Evolutionary conservation across 2,888 invertebrate species (phyloP).

Genomic region (Bimastos eiseni): DNA sequence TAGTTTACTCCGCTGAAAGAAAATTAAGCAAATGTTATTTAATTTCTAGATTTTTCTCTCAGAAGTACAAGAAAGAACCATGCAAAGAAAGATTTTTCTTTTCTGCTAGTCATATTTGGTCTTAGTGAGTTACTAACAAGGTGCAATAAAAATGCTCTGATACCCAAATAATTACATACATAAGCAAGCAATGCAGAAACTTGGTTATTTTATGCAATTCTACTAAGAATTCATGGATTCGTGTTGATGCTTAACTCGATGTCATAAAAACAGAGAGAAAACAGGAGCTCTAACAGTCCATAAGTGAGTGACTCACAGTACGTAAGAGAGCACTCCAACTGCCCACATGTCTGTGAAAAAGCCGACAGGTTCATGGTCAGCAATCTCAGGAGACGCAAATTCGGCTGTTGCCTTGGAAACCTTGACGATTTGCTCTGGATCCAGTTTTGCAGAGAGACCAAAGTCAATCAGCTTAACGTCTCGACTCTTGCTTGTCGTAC

Average conservation of each 20-base stretch:
- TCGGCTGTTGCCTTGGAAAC: slow-evolving; percentile 99
- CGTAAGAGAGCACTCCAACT: slow-evolving; percentile 95
- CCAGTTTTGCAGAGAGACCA: slow-evolving; percentile 94
- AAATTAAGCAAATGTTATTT: background rate
- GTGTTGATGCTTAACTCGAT: too few relatives aligned
- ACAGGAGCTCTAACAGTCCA: background rate
- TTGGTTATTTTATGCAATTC: background rate
- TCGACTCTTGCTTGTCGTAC: slow-evolving; percentile 90
- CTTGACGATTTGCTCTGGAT: slow-evolving; percentile 97
- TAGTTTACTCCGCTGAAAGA: background rate
- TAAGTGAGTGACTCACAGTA: slow-evolving; percentile 74
- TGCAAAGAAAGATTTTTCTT: background rate
- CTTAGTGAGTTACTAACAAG: too few relatives aligned
- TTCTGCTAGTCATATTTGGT: too few relatives aligned
- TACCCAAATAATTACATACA: too few relatives aligned
- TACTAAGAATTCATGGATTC: background rate
- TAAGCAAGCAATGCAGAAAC: background rate
- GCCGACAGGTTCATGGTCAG: slow-evolving; percentile 95
- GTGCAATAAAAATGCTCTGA: too few relatives aligned
- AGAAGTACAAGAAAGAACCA: background rate
- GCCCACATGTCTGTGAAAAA: slow-evolving; percentile 99
- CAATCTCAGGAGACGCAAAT: slow-evolving; percentile 99
- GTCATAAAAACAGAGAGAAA: background rate
- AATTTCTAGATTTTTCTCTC: too few relatives aligned
- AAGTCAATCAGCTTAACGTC: slow-evolving; percentile 98